Evolutionary conservation across 1,140 invertebrate genomes (phyloP).

Genomic region (Phthorimaea operculella): DNA sequence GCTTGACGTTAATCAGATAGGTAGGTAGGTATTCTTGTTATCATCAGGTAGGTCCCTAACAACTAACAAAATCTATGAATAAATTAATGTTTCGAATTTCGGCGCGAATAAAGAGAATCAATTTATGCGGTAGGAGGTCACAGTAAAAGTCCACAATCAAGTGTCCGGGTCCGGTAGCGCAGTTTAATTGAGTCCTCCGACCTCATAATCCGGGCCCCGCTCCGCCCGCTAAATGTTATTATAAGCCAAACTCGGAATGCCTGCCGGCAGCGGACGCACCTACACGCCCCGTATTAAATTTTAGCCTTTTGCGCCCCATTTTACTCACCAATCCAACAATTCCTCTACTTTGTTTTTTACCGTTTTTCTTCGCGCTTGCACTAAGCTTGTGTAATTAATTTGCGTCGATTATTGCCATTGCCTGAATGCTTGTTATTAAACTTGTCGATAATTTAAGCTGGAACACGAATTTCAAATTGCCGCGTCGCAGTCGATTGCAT

Average conservation of each 20-base stretch:
- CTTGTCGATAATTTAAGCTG: constrained; percentile 59
- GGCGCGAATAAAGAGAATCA: constrained; percentile 37
- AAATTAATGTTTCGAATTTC: too few relatives aligned
- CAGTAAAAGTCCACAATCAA: constrained; percentile 54
- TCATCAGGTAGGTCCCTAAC: too few relatives aligned
- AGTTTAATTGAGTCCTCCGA: constrained; percentile 63
- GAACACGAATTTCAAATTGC: constrained; percentile 54
- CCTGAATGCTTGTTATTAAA: constrained; percentile 51
- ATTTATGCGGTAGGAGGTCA: constrained; percentile 56
- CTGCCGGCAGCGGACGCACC: constrained; percentile 27
- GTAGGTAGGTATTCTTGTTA: too few relatives aligned
- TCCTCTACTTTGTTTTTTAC: constrained; percentile 29
- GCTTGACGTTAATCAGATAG: too few relatives aligned
- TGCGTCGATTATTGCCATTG: constrained; percentile 44
- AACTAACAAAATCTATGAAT: too few relatives aligned
- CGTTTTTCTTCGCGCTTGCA: constrained; percentile 34
- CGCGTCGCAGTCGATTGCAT: constrained; percentile 42
- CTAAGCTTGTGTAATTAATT: constrained; percentile 43
- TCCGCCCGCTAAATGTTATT: constrained; percentile 56
- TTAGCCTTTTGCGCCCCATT: constrained; percentile 34
- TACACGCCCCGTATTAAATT: constrained; percentile 26
- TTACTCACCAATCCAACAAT: constrained; percentile 6
- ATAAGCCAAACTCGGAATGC: constrained; percentile 44
- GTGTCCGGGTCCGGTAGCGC: constrained; percentile 48
- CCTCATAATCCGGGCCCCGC: constrained; percentile 55